phyloP scores from a whole-genome alignment of 2,113 vertebrate species.

The Opisthocomus hoazin region DNA sequence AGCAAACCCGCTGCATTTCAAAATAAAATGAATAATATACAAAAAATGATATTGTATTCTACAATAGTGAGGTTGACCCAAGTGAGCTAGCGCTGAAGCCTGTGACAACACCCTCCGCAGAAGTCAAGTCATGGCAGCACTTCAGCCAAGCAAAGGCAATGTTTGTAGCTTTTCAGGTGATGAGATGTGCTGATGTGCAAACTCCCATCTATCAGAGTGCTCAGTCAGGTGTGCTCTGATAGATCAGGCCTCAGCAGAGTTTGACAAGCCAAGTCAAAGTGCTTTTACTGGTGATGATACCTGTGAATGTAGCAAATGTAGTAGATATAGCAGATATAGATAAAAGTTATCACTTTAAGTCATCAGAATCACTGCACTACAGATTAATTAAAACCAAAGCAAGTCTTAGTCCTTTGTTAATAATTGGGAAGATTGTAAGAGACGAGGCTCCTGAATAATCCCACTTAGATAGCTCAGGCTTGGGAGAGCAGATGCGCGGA shows the following conservation, averaged over 20 bases:
- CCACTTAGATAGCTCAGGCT: too few relatives aligned
- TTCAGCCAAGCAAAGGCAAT: background rate
- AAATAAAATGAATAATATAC: background rate
- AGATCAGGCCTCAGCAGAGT: background rate
- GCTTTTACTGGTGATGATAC: too few relatives aligned
- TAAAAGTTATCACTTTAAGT: too few relatives aligned
- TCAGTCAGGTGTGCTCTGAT: fast-evolving
- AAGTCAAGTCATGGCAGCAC: background rate
- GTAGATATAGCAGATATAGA: too few relatives aligned
- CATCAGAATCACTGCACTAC: too few relatives aligned
- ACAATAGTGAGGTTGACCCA: background rate
- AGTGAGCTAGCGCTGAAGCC: background rate
- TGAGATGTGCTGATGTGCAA: background rate
- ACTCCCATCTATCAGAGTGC: background rate
- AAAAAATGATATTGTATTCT: background rate
- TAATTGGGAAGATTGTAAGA: too few relatives aligned
- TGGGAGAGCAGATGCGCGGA: too few relatives aligned
- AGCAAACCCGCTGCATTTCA: background rate
- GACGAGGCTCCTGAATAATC: too few relatives aligned
- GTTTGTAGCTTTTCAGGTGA: background rate
- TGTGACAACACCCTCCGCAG: background rate
- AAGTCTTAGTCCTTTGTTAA: too few relatives aligned
- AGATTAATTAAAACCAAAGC: too few relatives aligned
- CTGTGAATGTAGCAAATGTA: too few relatives aligned
- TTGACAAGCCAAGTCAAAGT: background rate